Conservation (phyloP, 2,797 vertebrate genomes). For the Podarcis siculus region DNA sequence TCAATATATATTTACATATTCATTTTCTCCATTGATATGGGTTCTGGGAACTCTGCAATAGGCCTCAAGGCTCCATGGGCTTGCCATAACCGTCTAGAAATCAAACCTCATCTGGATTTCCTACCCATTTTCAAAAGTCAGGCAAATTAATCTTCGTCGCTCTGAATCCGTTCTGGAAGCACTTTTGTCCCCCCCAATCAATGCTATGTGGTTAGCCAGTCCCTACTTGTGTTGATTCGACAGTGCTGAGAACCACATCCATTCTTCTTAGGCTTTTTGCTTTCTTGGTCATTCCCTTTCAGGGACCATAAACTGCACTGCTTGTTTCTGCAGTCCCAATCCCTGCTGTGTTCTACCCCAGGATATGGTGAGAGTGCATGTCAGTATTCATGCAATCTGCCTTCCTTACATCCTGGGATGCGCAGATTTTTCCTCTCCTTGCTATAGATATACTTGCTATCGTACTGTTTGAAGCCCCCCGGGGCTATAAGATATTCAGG, state of each 20-base stretch:
- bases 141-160: neutral
- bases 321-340: neutral
- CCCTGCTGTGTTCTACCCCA: neutral
- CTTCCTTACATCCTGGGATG: conserved; percentile 3
- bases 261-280: neutral
- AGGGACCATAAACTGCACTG: neutral
- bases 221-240: neutral
- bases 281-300: neutral
- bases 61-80: neutral
- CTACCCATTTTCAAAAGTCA: neutral
- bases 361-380: neutral
- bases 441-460: conserved; percentile 8
- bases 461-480: conserved; percentile 1
- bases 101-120: neutral
- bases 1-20: neutral
- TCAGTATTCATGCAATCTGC: neutral
- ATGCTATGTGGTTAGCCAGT: neutral
- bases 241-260: neutral
- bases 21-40: neutral
- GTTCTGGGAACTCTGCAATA: neutral
- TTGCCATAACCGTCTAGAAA: neutral
- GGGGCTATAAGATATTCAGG: conserved; percentile 23
- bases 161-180: neutral
- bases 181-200: neutral
- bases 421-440: neutral